Evolutionary conservation across 2,888 invertebrate species (phyloP).

Genomic region (Cantharis lateralis): DNA sequence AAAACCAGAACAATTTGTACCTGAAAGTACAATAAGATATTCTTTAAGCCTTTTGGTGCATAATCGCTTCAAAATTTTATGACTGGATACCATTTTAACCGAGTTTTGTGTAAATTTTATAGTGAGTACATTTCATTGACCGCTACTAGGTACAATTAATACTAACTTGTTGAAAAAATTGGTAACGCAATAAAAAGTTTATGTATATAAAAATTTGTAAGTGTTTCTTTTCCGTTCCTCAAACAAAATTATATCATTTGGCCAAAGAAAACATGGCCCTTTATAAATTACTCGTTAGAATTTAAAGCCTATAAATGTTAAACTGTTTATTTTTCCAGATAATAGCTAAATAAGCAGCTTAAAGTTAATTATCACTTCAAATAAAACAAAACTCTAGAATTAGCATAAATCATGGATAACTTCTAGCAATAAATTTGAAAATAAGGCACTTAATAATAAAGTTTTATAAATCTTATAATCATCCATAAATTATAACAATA

Average conservation of each 20-base stretch:
- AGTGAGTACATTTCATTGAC: no score
- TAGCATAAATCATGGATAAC: not conserved
- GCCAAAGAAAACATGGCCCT: not conserved
- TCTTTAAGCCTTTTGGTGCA: no score
- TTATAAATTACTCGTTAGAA: not conserved
- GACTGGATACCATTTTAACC: no score
- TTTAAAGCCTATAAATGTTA: not conserved
- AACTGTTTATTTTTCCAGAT: not conserved
- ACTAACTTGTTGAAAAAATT: no score
- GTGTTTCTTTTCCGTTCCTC: not conserved
- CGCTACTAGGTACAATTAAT: no score
- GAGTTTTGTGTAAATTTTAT: no score
- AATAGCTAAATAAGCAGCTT: not conserved
- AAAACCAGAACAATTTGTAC: no score
- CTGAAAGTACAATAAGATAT: no score
- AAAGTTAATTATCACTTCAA: not conserved
- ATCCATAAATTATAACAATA: slow-evolving; percentile 14
- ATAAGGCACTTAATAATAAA: not conserved
- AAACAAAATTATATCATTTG: not conserved
- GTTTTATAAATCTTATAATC: not conserved
- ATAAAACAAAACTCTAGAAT: not conserved
- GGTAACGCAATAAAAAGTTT: not conserved
- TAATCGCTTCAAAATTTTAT: no score
- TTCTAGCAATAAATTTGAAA: not conserved
- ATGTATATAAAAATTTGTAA: not conserved